These are phyloP conservation scores for Cerastis leucographa DNA, from an alignment of 2,888 invertebrate species.

Conservation along the genomic window DNA sequence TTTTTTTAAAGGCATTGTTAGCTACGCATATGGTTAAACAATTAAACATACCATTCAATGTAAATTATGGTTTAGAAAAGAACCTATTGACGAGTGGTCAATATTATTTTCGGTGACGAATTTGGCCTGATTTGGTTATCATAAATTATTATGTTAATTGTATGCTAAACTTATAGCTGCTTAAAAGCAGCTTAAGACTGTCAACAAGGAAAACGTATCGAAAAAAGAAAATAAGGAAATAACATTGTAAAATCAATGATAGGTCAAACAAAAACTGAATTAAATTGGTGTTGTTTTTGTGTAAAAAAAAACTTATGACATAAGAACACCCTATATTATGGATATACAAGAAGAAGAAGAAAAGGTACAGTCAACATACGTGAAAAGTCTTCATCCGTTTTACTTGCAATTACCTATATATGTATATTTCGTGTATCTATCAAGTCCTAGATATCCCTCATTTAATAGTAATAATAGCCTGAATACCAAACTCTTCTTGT, in stretches of 20 bases:
- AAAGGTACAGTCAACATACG: not conserved
- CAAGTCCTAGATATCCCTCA: not conserved
- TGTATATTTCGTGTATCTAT: not conserved
- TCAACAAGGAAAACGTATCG: constrained; percentile 28
- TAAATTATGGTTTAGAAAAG: not conserved
- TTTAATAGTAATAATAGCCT: no score
- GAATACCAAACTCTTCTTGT: not conserved
- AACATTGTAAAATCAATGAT: constrained; percentile 5
- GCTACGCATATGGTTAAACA: not conserved
- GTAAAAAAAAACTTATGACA: not conserved
- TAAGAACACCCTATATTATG: not conserved
- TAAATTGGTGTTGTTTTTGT: not conserved
- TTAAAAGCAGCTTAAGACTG: not conserved
- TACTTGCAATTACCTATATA: not conserved
- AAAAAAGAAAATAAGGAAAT: constrained; percentile 36
- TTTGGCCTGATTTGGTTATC: constrained; percentile 14
- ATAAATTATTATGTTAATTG: constrained; percentile 30
- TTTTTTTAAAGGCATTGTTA: not conserved
- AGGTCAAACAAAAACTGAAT: not conserved
- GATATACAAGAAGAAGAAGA: not conserved
- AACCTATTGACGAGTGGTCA: not conserved
- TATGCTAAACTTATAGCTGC: not conserved
- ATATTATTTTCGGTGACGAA: constrained; percentile 7
- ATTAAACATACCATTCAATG: constrained; percentile 10
- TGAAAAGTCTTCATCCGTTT: not conserved